Conservation (phyloP, 2,797 vertebrate genomes). For the Iguana delicatissima region DNA sequence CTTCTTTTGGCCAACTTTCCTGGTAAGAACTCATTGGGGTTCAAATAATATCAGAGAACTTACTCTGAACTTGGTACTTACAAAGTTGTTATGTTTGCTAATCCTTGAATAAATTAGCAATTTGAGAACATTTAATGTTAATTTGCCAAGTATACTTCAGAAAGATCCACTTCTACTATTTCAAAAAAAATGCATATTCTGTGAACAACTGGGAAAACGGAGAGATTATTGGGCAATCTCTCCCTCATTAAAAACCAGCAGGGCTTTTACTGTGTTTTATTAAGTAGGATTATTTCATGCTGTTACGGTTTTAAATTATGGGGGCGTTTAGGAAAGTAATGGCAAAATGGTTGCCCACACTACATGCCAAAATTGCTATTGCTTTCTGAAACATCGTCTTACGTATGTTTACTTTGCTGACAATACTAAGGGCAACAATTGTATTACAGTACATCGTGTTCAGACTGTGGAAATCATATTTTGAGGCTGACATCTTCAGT, state of each 20-base stretch:
- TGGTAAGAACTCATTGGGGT: too few species aligned
- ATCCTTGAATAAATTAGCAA: background rate
- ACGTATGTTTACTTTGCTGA: background rate
- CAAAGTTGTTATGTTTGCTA: background rate
- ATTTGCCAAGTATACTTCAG: background rate
- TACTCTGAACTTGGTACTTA: background rate
- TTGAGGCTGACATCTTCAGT: background rate
- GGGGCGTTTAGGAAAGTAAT: background rate
- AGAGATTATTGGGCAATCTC: background rate
- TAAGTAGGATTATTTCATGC: conserved; percentile 7
- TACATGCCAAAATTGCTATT: background rate
- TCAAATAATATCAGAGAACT: too few species aligned
- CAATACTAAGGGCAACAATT: background rate
- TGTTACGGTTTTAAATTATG: conserved; percentile 17
- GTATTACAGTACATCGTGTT: too few species aligned
- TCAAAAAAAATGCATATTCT: background rate
- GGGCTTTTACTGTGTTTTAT: background rate
- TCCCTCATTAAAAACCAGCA: background rate
- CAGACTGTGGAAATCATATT: background rate
- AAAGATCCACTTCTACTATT: background rate
- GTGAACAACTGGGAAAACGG: background rate
- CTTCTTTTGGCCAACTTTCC: too few species aligned
- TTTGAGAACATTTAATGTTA: background rate
- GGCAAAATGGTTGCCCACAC: background rate
- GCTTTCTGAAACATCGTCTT: background rate